Percentiles rank a stretch among this genome's conserved stretches.
Conservation (phyloP, 2,113 vertebrate genomes). For the Rostratula benghalensis region DNA sequence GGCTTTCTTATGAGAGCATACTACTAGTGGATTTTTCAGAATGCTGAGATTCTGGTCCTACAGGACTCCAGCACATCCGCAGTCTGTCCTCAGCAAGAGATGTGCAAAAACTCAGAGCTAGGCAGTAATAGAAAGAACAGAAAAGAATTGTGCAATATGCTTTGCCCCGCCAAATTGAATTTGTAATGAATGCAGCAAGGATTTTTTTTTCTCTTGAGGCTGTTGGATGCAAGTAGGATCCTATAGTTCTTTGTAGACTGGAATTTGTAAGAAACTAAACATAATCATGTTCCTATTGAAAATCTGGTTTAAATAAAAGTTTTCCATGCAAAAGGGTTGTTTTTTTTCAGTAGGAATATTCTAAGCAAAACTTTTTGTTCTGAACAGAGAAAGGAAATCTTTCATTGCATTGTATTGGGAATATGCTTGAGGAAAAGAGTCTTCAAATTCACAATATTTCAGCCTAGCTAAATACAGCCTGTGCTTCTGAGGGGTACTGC, state of each 20-base stretch:
- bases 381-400: slow-evolving; percentile 9
- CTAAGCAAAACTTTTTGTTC: slow-evolving; percentile 35
- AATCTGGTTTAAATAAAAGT: slow-evolving; percentile 51
- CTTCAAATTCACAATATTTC: not conserved
- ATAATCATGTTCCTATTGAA: not conserved
- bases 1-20: not conserved
- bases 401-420: slow-evolving; percentile 32
- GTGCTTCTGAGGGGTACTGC: not conserved
- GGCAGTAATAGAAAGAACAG: not conserved
- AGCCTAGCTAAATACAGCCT: not conserved
- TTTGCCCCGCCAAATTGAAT: not conserved
- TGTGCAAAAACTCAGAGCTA: not conserved
- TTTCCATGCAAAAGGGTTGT: not conserved
- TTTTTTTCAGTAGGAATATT: not conserved
- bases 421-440: not conserved
- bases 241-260: not conserved
- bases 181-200: not conserved
- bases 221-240: not conserved
- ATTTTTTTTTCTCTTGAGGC: not conserved
- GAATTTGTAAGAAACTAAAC: not conserved
- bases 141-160: not conserved
- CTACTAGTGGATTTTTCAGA: not conserved
- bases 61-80: not conserved
- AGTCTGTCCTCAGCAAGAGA: not conserved
- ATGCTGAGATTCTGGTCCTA: not conserved